Conservation (phyloP, 2,888 invertebrate species). For the Cynaeus angustus region DNA sequence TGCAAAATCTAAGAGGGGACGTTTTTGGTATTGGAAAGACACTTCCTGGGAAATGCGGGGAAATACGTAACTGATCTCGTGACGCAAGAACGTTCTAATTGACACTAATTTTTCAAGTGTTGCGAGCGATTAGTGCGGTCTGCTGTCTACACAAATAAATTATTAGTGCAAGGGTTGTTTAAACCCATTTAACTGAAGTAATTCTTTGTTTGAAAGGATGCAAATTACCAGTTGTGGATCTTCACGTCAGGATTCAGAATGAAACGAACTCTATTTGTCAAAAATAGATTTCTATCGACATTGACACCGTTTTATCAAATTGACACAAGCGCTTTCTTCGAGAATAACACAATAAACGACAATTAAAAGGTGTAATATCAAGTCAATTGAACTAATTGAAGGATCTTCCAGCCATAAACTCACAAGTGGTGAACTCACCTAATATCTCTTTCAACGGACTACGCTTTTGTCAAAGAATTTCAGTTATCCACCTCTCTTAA, state of each 20-base stretch:
- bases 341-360: conserved; percentile 1
- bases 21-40: conserved; percentile 12
- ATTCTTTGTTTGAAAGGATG: too few relatives aligned
- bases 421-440: background rate
- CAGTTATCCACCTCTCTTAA: background rate
- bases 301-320: conserved; percentile 4
- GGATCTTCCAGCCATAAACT: background rate
- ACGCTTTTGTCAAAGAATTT: too few relatives aligned
- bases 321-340: background rate
- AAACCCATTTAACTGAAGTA: too few relatives aligned
- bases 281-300: background rate
- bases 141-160: too few relatives aligned
- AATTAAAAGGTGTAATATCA: conserved; percentile 15
- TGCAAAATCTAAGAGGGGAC: background rate
- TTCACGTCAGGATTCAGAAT: too few relatives aligned
- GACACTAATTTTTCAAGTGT: too few relatives aligned
- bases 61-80: conserved; percentile 10
- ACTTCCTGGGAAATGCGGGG: conserved; percentile 1
- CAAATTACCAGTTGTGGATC: too few relatives aligned
- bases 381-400: conserved; percentile 4
- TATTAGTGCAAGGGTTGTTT: too few relatives aligned
- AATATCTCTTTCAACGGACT: background rate
- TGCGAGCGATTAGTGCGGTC: too few relatives aligned
- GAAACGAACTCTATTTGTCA: background rate
- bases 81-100: conserved; percentile 8